These are phyloP conservation scores for Leptopterna dolabrata DNA, from an alignment of 2,888 invertebrate species.

Conservation along the genomic window DNA sequence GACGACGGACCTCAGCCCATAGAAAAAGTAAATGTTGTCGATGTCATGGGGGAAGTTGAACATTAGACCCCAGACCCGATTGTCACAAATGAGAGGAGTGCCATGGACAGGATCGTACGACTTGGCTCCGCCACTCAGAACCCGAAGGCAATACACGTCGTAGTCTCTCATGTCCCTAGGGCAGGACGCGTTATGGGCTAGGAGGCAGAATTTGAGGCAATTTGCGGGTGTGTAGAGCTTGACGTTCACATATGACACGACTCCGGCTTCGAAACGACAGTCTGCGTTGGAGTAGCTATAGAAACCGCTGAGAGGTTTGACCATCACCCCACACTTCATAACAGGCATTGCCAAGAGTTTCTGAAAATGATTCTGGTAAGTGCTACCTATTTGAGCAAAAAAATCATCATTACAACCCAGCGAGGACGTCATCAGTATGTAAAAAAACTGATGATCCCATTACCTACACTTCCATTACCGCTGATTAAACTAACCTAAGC, in stretches of 20 bases:
- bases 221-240: not conserved
- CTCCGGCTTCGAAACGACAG: not conserved
- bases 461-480: too few relatives aligned
- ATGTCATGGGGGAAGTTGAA: not conserved
- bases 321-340: not conserved
- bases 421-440: too few relatives aligned
- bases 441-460: too few relatives aligned
- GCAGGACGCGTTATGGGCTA: not conserved
- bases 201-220: not conserved
- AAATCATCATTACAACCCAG: too few relatives aligned
- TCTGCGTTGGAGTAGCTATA: not conserved
- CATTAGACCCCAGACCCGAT: not conserved
- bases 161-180: not conserved
- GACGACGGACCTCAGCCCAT: not conserved
- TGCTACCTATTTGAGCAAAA: too few relatives aligned
- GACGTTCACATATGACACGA: not conserved
- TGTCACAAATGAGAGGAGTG: not conserved
- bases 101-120: not conserved
- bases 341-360: not conserved
- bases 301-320: not conserved
- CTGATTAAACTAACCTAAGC: too few relatives aligned
- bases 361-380: too few relatives aligned
- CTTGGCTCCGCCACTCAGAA: not conserved
- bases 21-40: not conserved
- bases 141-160: not conserved